Percentiles rank a stretch among this genome's conserved stretches.
Evolutionary conservation across 35 echinoderm and acorn worm species (phyloP).

Genomic region (Heliocidaris tuberculata): DNA sequence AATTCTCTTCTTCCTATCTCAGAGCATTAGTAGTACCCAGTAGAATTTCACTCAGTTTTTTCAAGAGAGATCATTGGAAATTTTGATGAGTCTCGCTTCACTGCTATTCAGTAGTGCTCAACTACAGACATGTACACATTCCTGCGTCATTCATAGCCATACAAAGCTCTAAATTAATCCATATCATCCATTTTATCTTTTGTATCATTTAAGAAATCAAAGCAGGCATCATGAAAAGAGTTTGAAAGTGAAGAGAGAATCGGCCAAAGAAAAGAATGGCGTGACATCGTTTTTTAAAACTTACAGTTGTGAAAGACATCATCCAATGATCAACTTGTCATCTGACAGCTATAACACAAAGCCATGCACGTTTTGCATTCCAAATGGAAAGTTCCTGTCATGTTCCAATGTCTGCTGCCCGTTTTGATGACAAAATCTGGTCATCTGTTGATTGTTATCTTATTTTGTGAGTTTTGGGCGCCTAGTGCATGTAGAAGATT

Average conservation of each 20-base stretch:
- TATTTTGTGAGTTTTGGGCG: background rate
- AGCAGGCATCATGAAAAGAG: background rate
- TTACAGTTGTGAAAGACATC: background rate
- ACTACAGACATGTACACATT: background rate
- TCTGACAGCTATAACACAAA: background rate
- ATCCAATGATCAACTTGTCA: background rate
- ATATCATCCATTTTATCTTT: background rate
- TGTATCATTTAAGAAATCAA: background rate
- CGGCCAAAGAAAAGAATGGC: background rate
- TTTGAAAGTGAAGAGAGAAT: background rate
- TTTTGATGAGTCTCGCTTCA: background rate
- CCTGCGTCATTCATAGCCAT: background rate
- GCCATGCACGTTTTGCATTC: background rate
- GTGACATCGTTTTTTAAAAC: background rate
- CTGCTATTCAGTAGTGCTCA: background rate
- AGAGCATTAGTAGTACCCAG: background rate
- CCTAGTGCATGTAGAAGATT: background rate
- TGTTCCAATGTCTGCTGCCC: background rate
- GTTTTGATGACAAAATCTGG: background rate
- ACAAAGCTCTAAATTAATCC: background rate
- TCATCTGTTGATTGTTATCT: background rate
- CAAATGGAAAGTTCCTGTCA: background rate
- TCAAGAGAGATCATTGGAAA: slow-evolving; percentile 2
- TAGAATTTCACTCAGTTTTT: background rate
- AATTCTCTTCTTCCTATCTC: background rate